These are phyloP conservation scores for Chalcis sispes DNA, from an alignment of 2,888 invertebrate genomes.

Conservation along the genomic window DNA sequence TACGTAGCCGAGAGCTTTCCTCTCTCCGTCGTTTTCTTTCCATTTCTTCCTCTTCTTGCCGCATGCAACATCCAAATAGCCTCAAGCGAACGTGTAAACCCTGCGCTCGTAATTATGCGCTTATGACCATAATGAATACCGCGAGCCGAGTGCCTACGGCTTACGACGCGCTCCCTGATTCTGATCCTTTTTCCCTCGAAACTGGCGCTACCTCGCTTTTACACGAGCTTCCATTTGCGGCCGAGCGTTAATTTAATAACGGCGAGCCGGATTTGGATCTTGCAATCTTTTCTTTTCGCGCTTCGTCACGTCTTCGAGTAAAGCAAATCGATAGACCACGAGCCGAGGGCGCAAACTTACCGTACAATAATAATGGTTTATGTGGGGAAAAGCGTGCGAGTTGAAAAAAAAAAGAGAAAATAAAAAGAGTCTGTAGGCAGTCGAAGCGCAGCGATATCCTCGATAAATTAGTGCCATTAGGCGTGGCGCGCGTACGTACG, in stretches of 20 bases:
- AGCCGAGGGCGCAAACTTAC: too few relatives aligned
- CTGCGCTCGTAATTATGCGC: slow-evolving; percentile 38
- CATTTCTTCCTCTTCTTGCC: neutral
- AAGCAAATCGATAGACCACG: too few relatives aligned
- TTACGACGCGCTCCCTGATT: too few relatives aligned
- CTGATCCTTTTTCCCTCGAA: neutral
- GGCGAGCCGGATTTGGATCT: too few relatives aligned
- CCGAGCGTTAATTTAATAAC: too few relatives aligned
- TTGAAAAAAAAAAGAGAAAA: slow-evolving; percentile 8
- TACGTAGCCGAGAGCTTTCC: slow-evolving; percentile 36
- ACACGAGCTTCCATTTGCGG: neutral
- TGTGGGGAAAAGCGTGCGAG: too few relatives aligned
- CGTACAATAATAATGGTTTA: too few relatives aligned
- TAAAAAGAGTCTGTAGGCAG: neutral
- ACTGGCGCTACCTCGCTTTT: neutral
- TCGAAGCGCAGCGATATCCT: slow-evolving; percentile 16
- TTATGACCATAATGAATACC: slow-evolving; percentile 22
- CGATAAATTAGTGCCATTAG: slow-evolving; percentile 40
- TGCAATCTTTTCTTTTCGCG: too few relatives aligned
- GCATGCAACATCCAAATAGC: slow-evolving; percentile 14
- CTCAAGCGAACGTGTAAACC: slow-evolving; percentile 7
- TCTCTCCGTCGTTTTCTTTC: neutral
- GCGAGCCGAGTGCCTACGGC: neutral
- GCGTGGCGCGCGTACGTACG: too few relatives aligned
- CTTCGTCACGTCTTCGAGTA: too few relatives aligned